phyloP scores from a whole-genome alignment of 2,797 vertebrate genomes.

The Orestias chungarensis region DNA sequence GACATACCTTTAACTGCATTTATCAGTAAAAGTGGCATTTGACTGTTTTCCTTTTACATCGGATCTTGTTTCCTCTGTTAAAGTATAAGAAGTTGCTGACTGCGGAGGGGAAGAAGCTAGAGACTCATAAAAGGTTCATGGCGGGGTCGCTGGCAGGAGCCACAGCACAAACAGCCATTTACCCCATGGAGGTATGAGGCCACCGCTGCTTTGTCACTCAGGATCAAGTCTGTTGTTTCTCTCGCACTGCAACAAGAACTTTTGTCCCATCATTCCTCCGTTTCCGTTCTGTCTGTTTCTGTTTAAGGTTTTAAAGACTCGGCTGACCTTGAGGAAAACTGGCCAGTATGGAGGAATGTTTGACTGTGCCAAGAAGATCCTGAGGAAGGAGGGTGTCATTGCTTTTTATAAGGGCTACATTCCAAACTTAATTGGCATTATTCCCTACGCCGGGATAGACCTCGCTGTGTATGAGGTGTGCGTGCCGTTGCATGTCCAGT shows the following conservation, averaged over 20 bases:
- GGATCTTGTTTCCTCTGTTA: conserved; percentile 25
- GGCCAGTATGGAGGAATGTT: conserved; percentile 94
- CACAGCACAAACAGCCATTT: conserved; percentile 95
- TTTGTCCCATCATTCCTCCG: too few relatives aligned
- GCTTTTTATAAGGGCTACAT: conserved; percentile 98
- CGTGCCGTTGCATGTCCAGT: neutral
- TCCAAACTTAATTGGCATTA: conserved; percentile 95
- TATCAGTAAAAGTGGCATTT: neutral
- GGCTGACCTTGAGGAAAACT: conserved; percentile 93
- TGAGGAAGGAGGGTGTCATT: conserved; percentile 89
- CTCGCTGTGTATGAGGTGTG: conserved; percentile 95
- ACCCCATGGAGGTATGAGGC: conserved; percentile 93
- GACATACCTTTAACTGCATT: neutral
- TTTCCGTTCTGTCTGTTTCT: conserved; percentile 11
- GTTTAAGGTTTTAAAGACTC: conserved; percentile 92
- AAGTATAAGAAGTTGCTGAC: conserved; percentile 94
- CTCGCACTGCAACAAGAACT: neutral
- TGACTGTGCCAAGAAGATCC: conserved; percentile 93
- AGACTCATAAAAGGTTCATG: conserved; percentile 89
- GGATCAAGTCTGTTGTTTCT: neutral
- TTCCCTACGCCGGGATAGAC: conserved; percentile 98
- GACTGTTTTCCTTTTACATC: too few relatives aligned
- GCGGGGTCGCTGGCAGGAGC: conserved; percentile 96
- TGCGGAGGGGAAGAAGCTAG: conserved; percentile 84
- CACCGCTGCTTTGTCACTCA: neutral